Percentiles rank a stretch among this genome's conserved stretches.
Conservation (phyloP, 2,113 vertebrate species). For the Gulo gulo region DNA sequence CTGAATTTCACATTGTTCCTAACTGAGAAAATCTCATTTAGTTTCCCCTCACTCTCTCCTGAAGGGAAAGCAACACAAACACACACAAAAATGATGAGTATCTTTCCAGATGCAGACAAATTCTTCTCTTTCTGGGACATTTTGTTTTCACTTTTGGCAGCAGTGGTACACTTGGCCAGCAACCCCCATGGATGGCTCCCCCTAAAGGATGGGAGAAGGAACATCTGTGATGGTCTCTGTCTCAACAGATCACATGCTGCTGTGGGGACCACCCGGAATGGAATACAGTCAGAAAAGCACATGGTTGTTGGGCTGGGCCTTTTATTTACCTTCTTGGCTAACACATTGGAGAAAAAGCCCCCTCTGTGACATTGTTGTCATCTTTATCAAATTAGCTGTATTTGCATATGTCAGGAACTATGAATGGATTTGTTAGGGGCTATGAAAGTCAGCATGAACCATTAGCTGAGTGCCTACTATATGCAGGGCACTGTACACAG, state of each 20-base stretch:
- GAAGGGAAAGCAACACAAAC: slow-evolving; percentile 58
- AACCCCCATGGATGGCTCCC: background rate
- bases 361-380: background rate
- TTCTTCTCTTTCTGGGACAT: slow-evolving; percentile 31
- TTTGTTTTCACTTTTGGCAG: slow-evolving; percentile 53
- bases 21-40: slow-evolving; percentile 42
- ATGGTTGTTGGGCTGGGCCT: background rate
- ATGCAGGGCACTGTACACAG: background rate
- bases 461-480: background rate
- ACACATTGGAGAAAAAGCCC: background rate
- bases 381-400: background rate
- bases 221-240: fast-evolving
- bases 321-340: background rate
- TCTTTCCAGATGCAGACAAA: slow-evolving; percentile 35
- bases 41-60: background rate
- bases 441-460: background rate
- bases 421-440: too few species aligned
- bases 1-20: background rate
- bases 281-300: background rate
- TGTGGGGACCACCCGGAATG: background rate
- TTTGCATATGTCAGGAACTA: background rate
- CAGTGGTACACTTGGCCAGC: background rate
- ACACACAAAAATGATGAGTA: background rate
- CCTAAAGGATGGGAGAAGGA: background rate
- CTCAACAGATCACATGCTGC: background rate